These are phyloP conservation scores for Tupiocoris notatus DNA, from an alignment of 2,888 invertebrate species.

Conservation along the genomic window DNA sequence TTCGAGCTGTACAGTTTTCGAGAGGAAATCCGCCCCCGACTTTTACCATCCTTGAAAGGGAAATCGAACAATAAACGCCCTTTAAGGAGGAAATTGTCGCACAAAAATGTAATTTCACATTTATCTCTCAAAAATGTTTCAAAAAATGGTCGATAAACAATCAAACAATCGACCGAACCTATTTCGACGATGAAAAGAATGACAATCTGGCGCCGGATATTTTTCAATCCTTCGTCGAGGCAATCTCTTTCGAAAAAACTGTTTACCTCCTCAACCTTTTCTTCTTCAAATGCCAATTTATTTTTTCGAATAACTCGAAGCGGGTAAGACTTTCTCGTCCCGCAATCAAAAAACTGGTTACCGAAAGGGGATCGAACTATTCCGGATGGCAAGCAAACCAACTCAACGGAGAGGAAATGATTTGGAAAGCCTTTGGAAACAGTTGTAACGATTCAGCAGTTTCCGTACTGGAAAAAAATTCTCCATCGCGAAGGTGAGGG, in stretches of 20 bases:
- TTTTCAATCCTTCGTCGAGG: not conserved
- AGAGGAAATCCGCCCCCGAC: too few species aligned
- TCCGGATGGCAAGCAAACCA: not conserved
- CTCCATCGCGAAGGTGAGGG: too few species aligned
- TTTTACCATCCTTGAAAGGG: too few species aligned
- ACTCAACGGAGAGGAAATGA: not conserved
- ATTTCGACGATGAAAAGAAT: not conserved
- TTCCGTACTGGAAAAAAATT: too few species aligned
- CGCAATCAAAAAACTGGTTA: not conserved
- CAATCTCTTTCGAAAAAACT: not conserved
- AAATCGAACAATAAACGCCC: too few species aligned
- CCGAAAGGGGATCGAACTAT: not conserved
- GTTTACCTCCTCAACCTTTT: not conserved
- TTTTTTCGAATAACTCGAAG: not conserved
- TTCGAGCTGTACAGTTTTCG: too few species aligned
- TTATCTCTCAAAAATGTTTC: too few species aligned
- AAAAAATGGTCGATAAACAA: not conserved
- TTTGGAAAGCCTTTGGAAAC: not conserved
- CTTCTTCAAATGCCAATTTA: not conserved
- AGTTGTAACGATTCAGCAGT: not conserved
- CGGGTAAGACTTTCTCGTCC: not conserved
- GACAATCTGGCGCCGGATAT: not conserved
- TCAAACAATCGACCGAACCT: not conserved
- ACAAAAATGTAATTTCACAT: too few species aligned
- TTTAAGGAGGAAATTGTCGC: too few species aligned